Evolutionary conservation across 2,797 vertebrate species (phyloP), one percentile per base, ranked within the genome.

Genomic region (Pogoniulus pusillus): DNA sequence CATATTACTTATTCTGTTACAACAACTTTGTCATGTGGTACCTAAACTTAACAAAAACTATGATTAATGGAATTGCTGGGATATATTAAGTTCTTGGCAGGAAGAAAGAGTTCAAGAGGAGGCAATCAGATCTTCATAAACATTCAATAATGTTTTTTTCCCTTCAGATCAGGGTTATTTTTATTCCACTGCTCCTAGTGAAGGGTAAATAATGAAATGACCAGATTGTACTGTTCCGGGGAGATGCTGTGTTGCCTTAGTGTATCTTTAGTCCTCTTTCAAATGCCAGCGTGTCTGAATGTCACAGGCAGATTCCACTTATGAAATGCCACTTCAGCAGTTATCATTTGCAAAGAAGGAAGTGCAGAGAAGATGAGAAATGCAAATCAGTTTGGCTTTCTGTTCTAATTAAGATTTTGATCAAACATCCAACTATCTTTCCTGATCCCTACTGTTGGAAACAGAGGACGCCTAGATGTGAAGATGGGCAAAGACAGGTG

Each of bases 251-350:
- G 47, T 65, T 85, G 76, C 53, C 45, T 82, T 71, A 49, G 19
- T 51, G 7, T 66, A 54, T 60, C 72, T 90, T 73, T 41, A 90
- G 75, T 29, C 43, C 32, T 87, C 39, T 86, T 90, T 83, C 49
- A 94, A 91, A 89, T 76, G 82, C 53, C 89, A 89, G 22, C 20
- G 4, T 64, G 47, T n/a, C 59, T 94, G 76, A 78, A 83, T 79
- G 73, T 85, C 91, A 81, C 66, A 73, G 66, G 49, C 76, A 92
- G 70, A 80, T 83, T 76, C n/a, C n/a, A 85, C 41, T 88, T 47
- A 63, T 4, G 73, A 95, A 92, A 83, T 89, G 87, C 82, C 73
- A 57, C 70, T 91, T 91, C 87, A 89, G 82, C 79, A 82, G 47
- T 79, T 80, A 91, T 23, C 35, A 39, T 71, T 81, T 83, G 62